These are phyloP conservation scores for Eupithecia subfuscata DNA, from an alignment of 2,888 invertebrate species.

Conservation along the genomic window DNA sequence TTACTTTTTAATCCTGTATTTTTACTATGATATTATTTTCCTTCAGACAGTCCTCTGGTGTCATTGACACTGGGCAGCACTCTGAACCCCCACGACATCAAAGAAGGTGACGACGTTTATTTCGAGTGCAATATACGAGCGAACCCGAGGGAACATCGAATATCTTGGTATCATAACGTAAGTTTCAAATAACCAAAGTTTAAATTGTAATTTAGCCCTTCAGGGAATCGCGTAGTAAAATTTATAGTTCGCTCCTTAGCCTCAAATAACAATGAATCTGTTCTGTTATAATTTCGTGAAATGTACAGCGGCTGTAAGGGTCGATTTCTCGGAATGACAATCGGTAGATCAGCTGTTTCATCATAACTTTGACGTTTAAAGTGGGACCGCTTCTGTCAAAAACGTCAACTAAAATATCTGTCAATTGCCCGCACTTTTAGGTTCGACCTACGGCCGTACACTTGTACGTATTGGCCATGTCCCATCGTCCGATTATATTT, in stretches of 20 bases:
- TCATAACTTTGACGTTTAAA: background rate
- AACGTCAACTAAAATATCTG: background rate
- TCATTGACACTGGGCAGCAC: conserved; percentile 91
- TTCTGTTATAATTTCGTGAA: conserved; percentile 3
- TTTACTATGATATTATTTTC: conserved; percentile 46
- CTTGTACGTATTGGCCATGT: background rate
- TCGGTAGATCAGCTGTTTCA: background rate
- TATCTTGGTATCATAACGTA: conserved; percentile 95
- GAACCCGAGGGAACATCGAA: conserved; percentile 93
- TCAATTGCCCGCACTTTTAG: too few relatives aligned
- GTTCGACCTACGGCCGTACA: background rate
- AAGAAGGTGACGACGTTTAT: conserved; percentile 95
- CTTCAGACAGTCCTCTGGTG: conserved; percentile 76
- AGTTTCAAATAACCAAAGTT: conserved; percentile 72
- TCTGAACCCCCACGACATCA: conserved; percentile 93
- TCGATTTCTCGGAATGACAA: background rate
- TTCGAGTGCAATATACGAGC: conserved; percentile 94
- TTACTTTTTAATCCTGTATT: conserved; percentile 18
- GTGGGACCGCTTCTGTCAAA: background rate
- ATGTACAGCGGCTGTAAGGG: background rate
- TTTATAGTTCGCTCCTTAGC: conserved; percentile 39
- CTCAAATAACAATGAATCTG: conserved; percentile 39
- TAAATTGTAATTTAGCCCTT: conserved; percentile 45
- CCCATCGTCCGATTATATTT: too few relatives aligned
- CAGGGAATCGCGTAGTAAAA: conserved; percentile 40